Evolutionary conservation across 2,888 invertebrate species (phyloP).

Genomic region (Fragum sueziense): DNA sequence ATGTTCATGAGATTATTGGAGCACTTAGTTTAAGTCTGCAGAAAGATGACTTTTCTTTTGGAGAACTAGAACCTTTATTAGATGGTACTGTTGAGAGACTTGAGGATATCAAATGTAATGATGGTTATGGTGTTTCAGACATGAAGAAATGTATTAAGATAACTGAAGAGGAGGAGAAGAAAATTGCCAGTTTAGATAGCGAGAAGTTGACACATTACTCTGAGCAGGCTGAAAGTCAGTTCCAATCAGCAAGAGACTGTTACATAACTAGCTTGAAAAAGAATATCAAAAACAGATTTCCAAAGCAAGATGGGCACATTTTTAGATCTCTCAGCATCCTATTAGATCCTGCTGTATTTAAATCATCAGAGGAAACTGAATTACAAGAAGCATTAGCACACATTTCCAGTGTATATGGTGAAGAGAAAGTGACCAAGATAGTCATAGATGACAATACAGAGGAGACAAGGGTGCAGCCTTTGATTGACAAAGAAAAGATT

Average conservation of each 20-base stretch:
- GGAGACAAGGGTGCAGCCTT: neutral
- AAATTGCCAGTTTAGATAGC: slow-evolving; percentile 7
- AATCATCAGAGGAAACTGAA: neutral
- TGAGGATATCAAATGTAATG: neutral
- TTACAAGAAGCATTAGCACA: neutral
- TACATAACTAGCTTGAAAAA: neutral
- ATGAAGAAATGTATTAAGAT: neutral
- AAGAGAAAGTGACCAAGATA: neutral
- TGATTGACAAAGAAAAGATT: slow-evolving; percentile 2
- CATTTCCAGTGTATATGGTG: too few relatives aligned
- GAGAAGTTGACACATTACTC: slow-evolving; percentile 13
- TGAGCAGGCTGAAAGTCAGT: neutral
- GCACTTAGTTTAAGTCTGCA: neutral
- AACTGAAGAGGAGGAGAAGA: slow-evolving; percentile 1
- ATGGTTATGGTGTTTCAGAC: neutral
- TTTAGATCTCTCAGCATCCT: neutral
- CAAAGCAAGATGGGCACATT: neutral
- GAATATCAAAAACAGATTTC: neutral
- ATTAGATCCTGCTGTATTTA: neutral
- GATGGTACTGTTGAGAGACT: slow-evolving; percentile 3
- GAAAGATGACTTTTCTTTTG: slow-evolving; percentile 20
- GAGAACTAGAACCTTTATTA: slow-evolving; percentile 32
- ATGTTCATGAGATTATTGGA: slow-evolving; percentile 2
- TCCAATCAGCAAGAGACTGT: neutral
- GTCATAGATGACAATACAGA: neutral